Evolutionary conservation across 2,888 invertebrate species (phyloP).

Genomic region (Zygaena filipendulae): DNA sequence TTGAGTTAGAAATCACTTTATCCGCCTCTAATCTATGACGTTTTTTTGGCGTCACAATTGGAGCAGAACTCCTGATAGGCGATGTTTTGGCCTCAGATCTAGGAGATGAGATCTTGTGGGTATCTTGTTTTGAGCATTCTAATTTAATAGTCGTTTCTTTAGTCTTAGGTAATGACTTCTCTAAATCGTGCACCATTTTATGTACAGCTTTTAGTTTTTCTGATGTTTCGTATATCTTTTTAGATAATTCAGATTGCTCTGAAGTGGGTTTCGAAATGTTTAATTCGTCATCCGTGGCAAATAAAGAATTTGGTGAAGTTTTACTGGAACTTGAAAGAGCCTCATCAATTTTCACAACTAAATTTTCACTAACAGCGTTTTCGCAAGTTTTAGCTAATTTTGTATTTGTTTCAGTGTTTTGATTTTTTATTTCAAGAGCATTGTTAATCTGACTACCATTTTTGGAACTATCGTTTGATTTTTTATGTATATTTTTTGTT

Average conservation of each 20-base stretch:
- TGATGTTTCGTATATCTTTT: constrained; percentile 60
- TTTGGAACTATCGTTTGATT: constrained; percentile 36
- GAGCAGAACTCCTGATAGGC: constrained; percentile 45
- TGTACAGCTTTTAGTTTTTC: constrained; percentile 61
- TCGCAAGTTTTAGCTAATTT: constrained; percentile 26
- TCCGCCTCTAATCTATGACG: constrained; percentile 75
- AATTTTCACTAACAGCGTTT: constrained; percentile 22
- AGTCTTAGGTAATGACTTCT: constrained; percentile 50
- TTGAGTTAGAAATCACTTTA: constrained; percentile 42
- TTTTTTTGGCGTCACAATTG: constrained; percentile 78
- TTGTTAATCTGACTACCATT: constrained; percentile 17
- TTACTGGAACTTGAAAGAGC: constrained; percentile 25
- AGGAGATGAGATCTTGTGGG: constrained; percentile 40
- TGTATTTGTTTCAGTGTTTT: constrained; percentile 21
- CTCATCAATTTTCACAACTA: constrained; percentile 28
- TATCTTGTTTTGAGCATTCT: constrained; percentile 38
- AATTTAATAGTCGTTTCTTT: constrained; percentile 42
- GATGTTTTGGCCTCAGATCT: constrained; percentile 44
- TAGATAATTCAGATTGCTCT: constrained; percentile 58
- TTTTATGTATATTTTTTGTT: constrained; percentile 36
- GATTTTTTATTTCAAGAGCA: constrained; percentile 25
- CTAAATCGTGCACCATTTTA: constrained; percentile 57
- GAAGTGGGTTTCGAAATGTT: constrained; percentile 43
- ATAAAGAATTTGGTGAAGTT: constrained; percentile 26
- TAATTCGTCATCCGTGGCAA: constrained; percentile 39